These are phyloP conservation scores for Operophtera brumata DNA, from an alignment of 2,888 invertebrate species.

Conservation along the genomic window DNA sequence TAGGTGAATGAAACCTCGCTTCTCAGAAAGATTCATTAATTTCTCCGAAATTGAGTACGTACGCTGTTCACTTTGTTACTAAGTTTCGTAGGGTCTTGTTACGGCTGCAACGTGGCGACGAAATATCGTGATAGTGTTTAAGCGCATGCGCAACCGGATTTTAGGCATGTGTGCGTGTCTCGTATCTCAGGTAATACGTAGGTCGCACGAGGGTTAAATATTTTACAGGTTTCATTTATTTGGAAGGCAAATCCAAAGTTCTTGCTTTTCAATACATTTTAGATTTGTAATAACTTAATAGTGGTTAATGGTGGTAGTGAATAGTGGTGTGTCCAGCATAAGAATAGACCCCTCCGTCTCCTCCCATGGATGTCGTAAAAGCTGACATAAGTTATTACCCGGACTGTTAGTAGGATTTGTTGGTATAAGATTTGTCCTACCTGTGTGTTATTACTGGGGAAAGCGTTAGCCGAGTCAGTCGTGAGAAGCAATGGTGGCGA, in stretches of 20 bases:
- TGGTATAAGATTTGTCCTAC: no score
- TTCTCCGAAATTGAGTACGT: constrained; percentile 61
- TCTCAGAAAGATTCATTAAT: constrained; percentile 70
- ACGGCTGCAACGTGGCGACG: constrained; percentile 51
- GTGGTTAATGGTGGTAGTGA: no score
- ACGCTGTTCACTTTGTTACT: constrained; percentile 54
- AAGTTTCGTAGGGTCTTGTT: constrained; percentile 57
- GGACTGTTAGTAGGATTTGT: no score
- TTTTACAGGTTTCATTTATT: not conserved
- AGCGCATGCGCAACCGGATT: constrained; percentile 57
- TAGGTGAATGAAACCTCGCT: constrained; percentile 60
- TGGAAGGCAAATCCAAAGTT: not conserved
- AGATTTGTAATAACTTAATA: not conserved
- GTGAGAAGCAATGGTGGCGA: no score
- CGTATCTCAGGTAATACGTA: constrained; percentile 20
- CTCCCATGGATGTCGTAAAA: no score
- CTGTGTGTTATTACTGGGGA: no score
- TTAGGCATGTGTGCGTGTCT: constrained; percentile 43
- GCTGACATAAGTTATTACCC: no score
- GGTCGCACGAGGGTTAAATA: constrained; percentile 33
- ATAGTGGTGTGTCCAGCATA: no score
- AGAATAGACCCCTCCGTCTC: no score
- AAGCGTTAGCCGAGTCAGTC: no score
- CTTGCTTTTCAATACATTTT: not conserved
- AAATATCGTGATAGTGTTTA: constrained; percentile 27